These are phyloP conservation scores for Hirtodrosophila cameraria DNA, from an alignment of 2,888 invertebrate species.

Conservation along the genomic window DNA sequence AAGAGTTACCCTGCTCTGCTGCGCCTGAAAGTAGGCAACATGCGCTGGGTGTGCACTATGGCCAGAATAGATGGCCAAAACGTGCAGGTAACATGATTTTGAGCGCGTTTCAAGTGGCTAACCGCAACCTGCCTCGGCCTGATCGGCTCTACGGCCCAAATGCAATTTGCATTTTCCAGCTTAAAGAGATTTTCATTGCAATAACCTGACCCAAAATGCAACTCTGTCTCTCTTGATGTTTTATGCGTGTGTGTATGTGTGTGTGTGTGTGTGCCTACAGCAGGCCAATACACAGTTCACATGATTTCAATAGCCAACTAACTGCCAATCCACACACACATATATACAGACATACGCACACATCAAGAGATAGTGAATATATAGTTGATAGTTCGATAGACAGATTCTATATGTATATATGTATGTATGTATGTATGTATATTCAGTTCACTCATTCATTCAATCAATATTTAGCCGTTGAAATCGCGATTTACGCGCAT, in stretches of 20 bases:
- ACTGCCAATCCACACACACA: conserved; percentile 42
- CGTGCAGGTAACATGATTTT: conserved; percentile 77
- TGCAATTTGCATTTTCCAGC: conserved; percentile 72
- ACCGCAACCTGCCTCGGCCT: conserved; percentile 25
- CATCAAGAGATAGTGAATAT: no score
- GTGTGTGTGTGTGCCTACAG: conserved; percentile 32
- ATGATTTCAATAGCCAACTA: conserved; percentile 64
- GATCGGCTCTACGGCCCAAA: conserved; percentile 43
- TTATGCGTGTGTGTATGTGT: conserved; percentile 13
- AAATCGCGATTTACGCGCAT: conserved; percentile 79
- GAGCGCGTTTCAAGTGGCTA: conserved; percentile 58
- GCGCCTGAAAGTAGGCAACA: conserved; percentile 44
- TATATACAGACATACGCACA: conserved; percentile 19
- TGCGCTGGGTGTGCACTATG: conserved; percentile 31
- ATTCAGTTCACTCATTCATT: conserved; percentile 75
- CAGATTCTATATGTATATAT: not conserved
- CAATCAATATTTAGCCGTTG: conserved; percentile 74
- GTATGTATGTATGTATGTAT: conserved; percentile 33
- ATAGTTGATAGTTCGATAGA: conserved; percentile 33
- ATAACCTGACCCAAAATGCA: conserved; percentile 66
- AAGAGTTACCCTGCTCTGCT: conserved; percentile 35
- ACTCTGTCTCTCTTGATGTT: conserved; percentile 30
- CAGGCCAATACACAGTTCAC: conserved; percentile 45
- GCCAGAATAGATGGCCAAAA: conserved; percentile 66
- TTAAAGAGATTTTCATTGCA: conserved; percentile 78